Evolutionary conservation across 2,888 invertebrate species (phyloP).

Genomic region (Agrotis clavis): DNA sequence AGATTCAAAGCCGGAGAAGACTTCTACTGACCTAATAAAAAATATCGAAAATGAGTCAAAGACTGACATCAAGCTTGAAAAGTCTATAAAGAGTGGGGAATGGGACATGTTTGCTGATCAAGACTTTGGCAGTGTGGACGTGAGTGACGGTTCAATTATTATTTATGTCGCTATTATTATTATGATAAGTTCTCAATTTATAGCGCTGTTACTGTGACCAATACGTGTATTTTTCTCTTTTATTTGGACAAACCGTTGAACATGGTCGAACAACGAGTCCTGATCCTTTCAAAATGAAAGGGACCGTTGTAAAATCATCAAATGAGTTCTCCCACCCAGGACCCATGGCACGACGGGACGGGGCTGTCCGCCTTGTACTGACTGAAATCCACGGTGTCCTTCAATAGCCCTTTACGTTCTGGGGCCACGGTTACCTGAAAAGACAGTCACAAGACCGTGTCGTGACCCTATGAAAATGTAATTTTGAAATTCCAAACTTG

Average conservation of each 20-base stretch:
- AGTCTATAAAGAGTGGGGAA: conserved; percentile 86
- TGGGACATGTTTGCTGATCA: conserved; percentile 99
- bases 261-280: no score
- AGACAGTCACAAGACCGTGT: no score
- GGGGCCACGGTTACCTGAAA: no score
- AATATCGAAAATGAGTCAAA: conserved; percentile 68
- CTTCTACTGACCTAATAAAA: conserved; percentile 41
- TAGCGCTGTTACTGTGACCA: neutral
- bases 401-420: no score
- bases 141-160: conserved; percentile 70
- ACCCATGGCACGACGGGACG: no score
- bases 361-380: no score
- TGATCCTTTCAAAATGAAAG: no score
- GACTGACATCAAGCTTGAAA: conserved; percentile 73
- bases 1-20: conserved; percentile 40
- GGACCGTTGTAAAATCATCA: no score
- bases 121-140: conserved; percentile 91
- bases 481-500: neutral
- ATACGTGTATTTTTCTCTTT: no score
- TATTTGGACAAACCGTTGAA: no score
- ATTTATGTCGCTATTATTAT: neutral
- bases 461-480: neutral
- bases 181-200: neutral
- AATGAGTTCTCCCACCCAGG: no score
- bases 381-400: no score